Base-by-base conservation (phyloP, 2,888 invertebrate genomes). In the Lamellibrachia satsuma region DNA sequence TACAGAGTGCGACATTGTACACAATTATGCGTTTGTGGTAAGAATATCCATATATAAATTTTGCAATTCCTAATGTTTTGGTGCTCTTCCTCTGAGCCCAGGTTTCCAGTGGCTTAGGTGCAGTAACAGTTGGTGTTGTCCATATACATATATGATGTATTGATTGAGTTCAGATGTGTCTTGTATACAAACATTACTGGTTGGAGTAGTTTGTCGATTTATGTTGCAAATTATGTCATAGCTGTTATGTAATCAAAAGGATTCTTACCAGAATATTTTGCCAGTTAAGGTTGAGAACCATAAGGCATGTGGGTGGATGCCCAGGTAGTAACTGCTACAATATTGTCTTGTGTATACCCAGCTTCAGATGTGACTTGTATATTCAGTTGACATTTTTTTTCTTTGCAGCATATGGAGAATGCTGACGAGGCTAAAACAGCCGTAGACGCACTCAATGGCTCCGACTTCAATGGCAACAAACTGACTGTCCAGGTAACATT, bases 391-490 rank as follows among this genome's bases (percentile, higher is more conserved):
- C 8, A 52, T 52, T 90, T n/a, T 0, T n/a, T 90, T 93, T 93
- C 93, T 95, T 39, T 95, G 52, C 94, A 97, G 97, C 99, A 99
- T 97, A 98, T 99, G 97, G 98, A 98, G 97, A 98, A 98, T 96
- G 97, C 98, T 97, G 98, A 98, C 96, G 98, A 98, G 97, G 98
- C 99, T 95, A 98, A 98, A 96, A 98, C 98, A 95, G 98, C 98
- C 94, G 98, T 98, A 96, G 98, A 98, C 97, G 98, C 98, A 96
- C 97, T 99, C 96, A 98, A 99, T 97, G 98, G 98, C 95, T 98
- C 98, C 97, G 98, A 98, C 96, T 98, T 99, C 95, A 98, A 98
- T 97, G 99, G 99, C 93, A 98, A 98, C 97, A 98, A 98, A 94
- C 98, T 99, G 97, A 98, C 98, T 97, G 98, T 99, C 95, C 99